Base-by-base conservation (phyloP, 2,797 vertebrate genomes). In the Scomberomorus guttatus region DNA sequence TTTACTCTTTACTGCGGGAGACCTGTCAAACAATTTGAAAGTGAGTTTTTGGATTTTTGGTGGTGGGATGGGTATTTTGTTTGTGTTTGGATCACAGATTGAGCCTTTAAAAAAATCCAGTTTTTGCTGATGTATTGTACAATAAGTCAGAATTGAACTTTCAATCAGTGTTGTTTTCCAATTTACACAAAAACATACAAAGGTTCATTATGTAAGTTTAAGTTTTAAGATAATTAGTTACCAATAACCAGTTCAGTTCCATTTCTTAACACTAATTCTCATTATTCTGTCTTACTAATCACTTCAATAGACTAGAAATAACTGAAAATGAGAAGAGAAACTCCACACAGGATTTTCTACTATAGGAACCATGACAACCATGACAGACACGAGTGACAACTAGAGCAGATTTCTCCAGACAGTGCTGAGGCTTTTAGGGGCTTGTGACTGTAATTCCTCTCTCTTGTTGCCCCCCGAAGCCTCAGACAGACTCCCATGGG, bases 401-500 rank as follows among this genome's bases (percentile, higher is more conserved):
- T 29, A 15, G 54, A 76, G 61, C 73, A 54, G 75, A 54, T 56
- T 62, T 17, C 37, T 70, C 55, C 78, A 84, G 77, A 87, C 72
- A 24, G 60, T 82, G 69, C 57, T 57, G 9, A 46, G 32, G 37
- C 37, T 20, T 87, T 89, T 84, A 69, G 64, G 69, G 63, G 39
- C 54, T 62, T 64, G 66, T 81, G 79, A 44, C 60, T 64, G 65
- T 75, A 51, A 78, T 39, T 76, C 77, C 79, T 79, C 44, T 48
- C 75, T 39, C 83, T 89, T 89, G 88, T 90, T 74, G 60, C 54
- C 48, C 60, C 62, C 71, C 65, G 50, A 60, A 77, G 65, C 71
- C 51, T 27, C 85, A 90, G 83, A 88, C 88, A 80, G 81, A 61
- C 72, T 42, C 58, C 81, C n/a, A 56, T 88, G 88, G 90, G 86